Evolutionary conservation across 2,797 vertebrate species (phyloP), one percentile per base, ranked within the genome.

Genomic region (Bucorvus abyssinicus): DNA sequence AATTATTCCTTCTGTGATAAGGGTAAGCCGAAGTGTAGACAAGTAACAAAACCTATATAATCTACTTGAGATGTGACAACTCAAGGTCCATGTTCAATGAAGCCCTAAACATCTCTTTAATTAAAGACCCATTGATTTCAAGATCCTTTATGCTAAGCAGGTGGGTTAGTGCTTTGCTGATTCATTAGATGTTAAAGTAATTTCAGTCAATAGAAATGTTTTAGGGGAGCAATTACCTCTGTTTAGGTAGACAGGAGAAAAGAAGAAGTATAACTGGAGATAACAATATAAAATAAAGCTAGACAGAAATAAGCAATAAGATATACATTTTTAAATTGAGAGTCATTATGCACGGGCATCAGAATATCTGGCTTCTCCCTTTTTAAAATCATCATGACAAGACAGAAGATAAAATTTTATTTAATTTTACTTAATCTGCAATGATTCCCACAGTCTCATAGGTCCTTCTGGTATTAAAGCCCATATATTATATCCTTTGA

Each of bases 161-260:
- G 75, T 87, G 56, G 59, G 52, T 44, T 74, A 82, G 40, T 27
- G 23, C 49, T 89, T 85, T 95, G 63, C 61, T 90, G 60, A 89
- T 94, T 93, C 55, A 30, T 73, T 63, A 70, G 63, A 56, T 47
- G 34, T 80, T 84, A 67, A 90, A 87, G 63, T 70, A 2, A 0
- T 52, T 89, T 73, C 13, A 50, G 75, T 64, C 89, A 94, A 89
- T 59, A 83, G 14, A 89, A 75, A 90, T 64, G 42, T 84, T 95
- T 90, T 57, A 84, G 74, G 23, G 36, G 40, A 64, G 24, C 23
- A 93, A 55, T 74, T 90, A 19, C 4, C 14, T 77, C 34, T 84
- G 18, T 75, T 91, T 61, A 89, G 57, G 38, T 13, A 89, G 68
- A 53, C 36, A 71, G 36, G 42, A 63, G 26, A 61, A 90, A 53